phyloP scores from a whole-genome alignment of 1,140 invertebrate genomes.

The Pomacea maculata region DNA sequence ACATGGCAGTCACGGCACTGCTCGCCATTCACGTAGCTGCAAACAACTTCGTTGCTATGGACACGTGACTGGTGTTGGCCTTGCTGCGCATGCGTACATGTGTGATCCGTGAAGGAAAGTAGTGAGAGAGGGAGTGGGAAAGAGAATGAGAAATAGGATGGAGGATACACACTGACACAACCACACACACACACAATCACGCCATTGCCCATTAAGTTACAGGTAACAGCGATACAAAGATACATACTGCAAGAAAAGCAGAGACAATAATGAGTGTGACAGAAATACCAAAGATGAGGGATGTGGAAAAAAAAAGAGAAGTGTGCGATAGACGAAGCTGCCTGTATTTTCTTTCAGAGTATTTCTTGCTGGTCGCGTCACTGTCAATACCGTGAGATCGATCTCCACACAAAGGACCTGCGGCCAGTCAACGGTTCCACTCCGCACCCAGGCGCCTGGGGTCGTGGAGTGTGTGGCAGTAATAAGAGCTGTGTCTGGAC shows the following conservation, averaged over 20 bases:
- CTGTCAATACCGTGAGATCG: neutral
- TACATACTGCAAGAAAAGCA: no score
- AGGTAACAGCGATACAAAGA: neutral
- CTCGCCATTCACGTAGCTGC: neutral
- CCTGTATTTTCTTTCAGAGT: neutral
- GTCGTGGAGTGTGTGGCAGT: constrained; percentile 5
- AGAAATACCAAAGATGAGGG: no score
- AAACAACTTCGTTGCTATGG: neutral
- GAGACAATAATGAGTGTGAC: neutral
- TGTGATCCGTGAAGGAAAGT: neutral
- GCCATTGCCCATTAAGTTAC: neutral
- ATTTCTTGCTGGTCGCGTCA: neutral
- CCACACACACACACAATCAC: neutral
- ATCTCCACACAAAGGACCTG: neutral
- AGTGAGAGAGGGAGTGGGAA: neutral
- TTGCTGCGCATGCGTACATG: neutral
- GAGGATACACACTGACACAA: neutral
- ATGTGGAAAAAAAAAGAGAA: no score
- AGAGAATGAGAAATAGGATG: neutral
- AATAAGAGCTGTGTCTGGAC: neutral
- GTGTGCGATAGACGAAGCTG: neutral
- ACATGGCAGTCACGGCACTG: neutral
- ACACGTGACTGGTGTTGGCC: neutral
- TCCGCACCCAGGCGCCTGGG: neutral
- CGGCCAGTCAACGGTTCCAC: neutral